Percentiles rank a stretch among this genome's conserved stretches.
These are phyloP conservation scores for Lepidocyrtoides sp. DNA, from an alignment of 2,888 invertebrate species.

Conservation along the genomic window DNA sequence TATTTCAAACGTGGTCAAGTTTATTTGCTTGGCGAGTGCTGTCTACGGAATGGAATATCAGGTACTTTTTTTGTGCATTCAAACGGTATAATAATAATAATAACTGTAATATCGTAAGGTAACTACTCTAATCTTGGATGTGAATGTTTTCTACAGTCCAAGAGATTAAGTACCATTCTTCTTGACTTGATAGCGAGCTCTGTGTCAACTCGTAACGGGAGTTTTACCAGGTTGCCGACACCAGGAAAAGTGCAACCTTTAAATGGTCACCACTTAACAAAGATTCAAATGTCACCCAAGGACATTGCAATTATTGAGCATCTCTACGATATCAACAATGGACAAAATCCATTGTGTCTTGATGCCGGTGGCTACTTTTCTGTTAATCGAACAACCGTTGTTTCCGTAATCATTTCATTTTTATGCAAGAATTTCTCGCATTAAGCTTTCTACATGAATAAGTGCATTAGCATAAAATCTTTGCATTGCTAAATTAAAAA, in stretches of 20 bases:
- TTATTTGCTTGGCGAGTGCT: conserved; percentile 13
- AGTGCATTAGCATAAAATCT: background rate
- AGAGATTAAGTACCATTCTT: background rate
- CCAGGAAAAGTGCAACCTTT: background rate
- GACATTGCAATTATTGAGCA: conserved; percentile 43
- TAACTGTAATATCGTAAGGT: no score
- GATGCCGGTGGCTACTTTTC: conserved; percentile 41
- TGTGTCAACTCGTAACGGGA: background rate
- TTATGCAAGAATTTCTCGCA: no score
- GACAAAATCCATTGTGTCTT: conserved; percentile 29
- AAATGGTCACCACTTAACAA: background rate
- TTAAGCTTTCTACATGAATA: background rate
- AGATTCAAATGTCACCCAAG: background rate
- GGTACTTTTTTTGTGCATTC: background rate
- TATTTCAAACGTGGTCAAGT: background rate
- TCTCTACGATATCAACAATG: conserved; percentile 34
- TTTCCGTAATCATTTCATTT: conserved; percentile 21
- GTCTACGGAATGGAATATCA: background rate
- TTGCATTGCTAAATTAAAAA: background rate
- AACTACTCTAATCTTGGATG: background rate
- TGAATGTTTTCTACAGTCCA: background rate
- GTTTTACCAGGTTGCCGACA: background rate
- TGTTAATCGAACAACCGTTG: conserved; percentile 1
- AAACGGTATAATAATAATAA: background rate
- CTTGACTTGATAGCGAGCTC: background rate